Conservation (phyloP, 2,113 vertebrate genomes). For the Corydoras maculifer region DNA sequence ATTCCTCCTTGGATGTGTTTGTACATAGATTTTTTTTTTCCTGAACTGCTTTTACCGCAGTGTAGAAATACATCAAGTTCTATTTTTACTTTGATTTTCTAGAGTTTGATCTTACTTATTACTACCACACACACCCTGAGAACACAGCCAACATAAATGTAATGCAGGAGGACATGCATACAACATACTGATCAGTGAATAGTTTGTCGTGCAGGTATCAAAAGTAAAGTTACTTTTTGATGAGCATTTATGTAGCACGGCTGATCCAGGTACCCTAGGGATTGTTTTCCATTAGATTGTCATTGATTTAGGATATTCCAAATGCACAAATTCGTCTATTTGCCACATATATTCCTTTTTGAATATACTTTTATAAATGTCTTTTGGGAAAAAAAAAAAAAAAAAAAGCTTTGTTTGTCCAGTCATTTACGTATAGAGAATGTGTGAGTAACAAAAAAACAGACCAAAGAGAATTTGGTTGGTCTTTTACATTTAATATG, state of each 20-base stretch:
- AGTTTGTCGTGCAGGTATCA: no score
- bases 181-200: no score
- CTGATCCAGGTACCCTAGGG: no score
- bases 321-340: background rate
- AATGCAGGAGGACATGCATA: no score
- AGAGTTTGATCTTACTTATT: no score
- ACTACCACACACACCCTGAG: no score
- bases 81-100: background rate
- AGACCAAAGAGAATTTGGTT: background rate
- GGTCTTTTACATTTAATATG: background rate
- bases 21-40: constrained; percentile 15
- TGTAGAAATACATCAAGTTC: constrained; percentile 35
- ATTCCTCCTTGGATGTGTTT: background rate
- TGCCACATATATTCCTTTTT: background rate
- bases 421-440: background rate
- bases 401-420: background rate
- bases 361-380: constrained; percentile 3
- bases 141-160: no score
- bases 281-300: no score
- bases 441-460: no score
- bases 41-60: constrained; percentile 29
- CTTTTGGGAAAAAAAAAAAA: background rate
- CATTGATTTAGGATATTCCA: background rate
- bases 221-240: no score
- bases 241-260: no score